Conservation (phyloP, 2,888 invertebrate genomes). For the Drosophila pseudotakahashii region DNA sequence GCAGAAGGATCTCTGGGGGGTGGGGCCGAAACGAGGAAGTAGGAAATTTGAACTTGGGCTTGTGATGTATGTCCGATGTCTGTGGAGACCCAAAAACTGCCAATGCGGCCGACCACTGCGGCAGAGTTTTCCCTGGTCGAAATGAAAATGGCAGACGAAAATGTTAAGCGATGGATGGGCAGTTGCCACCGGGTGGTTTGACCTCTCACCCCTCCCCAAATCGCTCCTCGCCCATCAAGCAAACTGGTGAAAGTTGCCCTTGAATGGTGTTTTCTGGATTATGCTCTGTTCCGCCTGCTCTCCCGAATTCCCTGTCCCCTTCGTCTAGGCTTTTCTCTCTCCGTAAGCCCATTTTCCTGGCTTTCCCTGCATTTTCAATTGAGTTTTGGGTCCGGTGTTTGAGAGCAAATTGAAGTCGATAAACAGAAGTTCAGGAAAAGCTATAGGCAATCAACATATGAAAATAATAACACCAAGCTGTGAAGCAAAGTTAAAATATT, state of each 20-base stretch:
- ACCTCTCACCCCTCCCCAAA: conserved; percentile 26
- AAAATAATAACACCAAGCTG: conserved; percentile 24
- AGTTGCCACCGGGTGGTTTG: conserved; percentile 40
- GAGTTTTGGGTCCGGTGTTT: conserved; percentile 63
- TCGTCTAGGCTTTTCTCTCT: conserved; percentile 27
- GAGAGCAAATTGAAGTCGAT: conserved; percentile 73
- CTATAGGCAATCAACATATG: conserved; percentile 34
- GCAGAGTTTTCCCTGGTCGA: conserved; percentile 55
- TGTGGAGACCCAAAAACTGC: conserved; percentile 58
- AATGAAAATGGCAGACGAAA: conserved; percentile 72
- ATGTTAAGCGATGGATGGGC: conserved; percentile 52
- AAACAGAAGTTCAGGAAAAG: conserved; percentile 57
- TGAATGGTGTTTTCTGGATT: conserved; percentile 75
- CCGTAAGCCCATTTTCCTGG: conserved; percentile 14
- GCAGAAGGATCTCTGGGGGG: neutral
- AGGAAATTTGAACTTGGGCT: conserved; percentile 79
- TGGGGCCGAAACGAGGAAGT: conserved; percentile 28
- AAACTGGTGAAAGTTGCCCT: conserved; percentile 80
- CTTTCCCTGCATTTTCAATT: conserved; percentile 49
- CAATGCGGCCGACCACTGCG: conserved; percentile 72
- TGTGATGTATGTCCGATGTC: conserved; percentile 72
- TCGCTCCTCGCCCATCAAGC: conserved; percentile 31
- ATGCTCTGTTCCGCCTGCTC: conserved; percentile 39
- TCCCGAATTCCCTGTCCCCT: conserved; percentile 7
- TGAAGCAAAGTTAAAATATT: conserved; percentile 14